Evolutionary conservation across 2,113 vertebrate species (phyloP), one percentile per base, ranked within the genome.

Genomic region (Platycercus adscitus): DNA sequence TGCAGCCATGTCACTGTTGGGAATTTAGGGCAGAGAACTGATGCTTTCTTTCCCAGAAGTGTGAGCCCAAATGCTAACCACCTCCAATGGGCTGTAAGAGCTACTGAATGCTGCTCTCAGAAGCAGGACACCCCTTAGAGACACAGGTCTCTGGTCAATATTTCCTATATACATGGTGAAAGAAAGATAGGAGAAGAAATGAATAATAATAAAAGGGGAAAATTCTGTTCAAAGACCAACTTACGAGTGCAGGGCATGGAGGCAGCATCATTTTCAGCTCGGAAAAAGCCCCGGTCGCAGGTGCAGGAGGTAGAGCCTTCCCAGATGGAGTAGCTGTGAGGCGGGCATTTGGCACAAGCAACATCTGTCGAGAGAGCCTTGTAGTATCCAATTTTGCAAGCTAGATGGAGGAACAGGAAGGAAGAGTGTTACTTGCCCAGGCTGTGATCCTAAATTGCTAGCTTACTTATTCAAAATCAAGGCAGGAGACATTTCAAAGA

Each of bases 381-480:
- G 98, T 99, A 99, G 98, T 98, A 99, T 83, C 99, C 99, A 5
- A 99, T 99, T 98, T 99, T 99, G 97, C 99, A 99, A 93, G 99
- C 99, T 99, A 86, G 61, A 91, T 53, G 56, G 81, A 91, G 49
- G 86, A 81, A 95, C 24, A 76, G 89, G 71, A 93, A 96, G 88
- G 55, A 61, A 97, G 69, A 90, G 60, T 24, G 78, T 95, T 82
- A 95, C 25, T 86, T 60, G 83, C 46, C 79, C 21, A 65, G 61
- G 60, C 65, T 73, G 53, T 15, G 66, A 93, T 77, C 76, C 77
- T 86, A 91, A 81, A 91, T 77, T 77, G 69, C 49, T 56, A 35
- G 39, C 72, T 95, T 88, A 60, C 92, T 94, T 89, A 96, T 78
- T 90, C 81, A 78, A 92, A 95, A 93, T 88, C 75, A 81, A 76